Conservation (phyloP, 1,140 invertebrate species). For the Solenopsis invicta region DNA sequence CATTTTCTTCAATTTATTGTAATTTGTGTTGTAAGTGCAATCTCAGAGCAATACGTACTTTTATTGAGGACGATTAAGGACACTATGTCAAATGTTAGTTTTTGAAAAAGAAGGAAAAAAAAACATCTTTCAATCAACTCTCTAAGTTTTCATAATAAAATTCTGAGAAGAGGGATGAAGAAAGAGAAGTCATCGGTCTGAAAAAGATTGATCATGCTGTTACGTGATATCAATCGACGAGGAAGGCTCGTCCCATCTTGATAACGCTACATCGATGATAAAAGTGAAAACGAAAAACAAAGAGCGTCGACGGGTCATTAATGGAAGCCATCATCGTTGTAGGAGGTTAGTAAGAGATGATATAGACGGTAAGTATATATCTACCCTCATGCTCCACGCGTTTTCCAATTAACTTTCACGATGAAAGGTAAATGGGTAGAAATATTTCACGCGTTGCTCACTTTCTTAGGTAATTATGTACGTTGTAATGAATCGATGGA, state of each 20-base stretch:
- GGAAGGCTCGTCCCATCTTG: not conserved
- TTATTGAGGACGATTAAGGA: not conserved
- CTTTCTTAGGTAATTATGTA: conserved; percentile 2
- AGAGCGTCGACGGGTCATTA: conserved; percentile 33
- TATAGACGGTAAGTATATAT: not conserved
- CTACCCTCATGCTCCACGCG: not conserved
- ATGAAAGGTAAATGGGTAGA: conserved; percentile 35
- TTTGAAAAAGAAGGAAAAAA: not conserved
- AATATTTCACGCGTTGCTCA: not conserved
- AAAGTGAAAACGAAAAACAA: conserved; percentile 33
- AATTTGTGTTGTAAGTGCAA: not conserved
- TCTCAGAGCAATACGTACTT: not conserved
- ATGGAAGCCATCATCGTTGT: not conserved
- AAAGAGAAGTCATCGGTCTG: not conserved
- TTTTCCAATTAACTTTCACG: conserved; percentile 49
- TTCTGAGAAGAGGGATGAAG: not conserved
- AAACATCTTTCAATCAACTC: conserved; percentile 15
- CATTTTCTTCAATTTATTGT: not conserved
- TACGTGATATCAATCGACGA: conserved; percentile 45
- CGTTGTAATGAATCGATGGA: conserved; percentile 16
- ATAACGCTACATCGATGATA: conserved; percentile 36
- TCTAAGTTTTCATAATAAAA: not conserved
- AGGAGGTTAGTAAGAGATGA: conserved; percentile 20
- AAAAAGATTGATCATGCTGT: conserved; percentile 15
- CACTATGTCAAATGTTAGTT: not conserved